phyloP scores from a whole-genome alignment of 2,888 invertebrate genomes.

The Eupithecia subumbrata region DNA sequence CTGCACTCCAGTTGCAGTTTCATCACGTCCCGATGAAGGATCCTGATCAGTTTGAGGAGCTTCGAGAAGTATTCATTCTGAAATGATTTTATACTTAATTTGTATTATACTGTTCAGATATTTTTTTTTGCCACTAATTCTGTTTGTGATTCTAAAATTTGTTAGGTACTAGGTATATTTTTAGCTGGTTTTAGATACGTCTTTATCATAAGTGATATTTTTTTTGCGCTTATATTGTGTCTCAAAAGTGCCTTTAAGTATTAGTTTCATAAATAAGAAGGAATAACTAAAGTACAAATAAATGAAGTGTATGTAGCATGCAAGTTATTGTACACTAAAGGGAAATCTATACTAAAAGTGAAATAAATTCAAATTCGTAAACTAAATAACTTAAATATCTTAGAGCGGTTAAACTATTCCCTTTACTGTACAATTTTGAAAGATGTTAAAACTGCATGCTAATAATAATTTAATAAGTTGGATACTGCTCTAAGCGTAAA shows the following conservation, averaged over 20 bases:
- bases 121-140: too few species aligned
- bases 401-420: constrained; percentile 80
- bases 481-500: constrained; percentile 78
- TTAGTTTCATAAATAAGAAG: not conserved
- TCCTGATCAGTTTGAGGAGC: constrained; percentile 76
- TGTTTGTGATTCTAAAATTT: not conserved
- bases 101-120: too few species aligned
- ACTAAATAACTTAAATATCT: constrained; percentile 51
- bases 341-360: constrained; percentile 61
- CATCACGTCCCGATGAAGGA: constrained; percentile 75
- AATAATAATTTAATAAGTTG: constrained; percentile 48
- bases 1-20: constrained; percentile 68
- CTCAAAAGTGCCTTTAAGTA: not conserved
- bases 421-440: constrained; percentile 78
- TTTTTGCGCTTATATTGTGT: not conserved
- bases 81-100: constrained; percentile 39
- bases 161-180: not conserved
- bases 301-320: constrained; percentile 58
- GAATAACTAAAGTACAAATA: not conserved
- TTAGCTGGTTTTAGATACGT: not conserved
- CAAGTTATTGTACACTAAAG: constrained; percentile 83
- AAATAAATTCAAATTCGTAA: constrained; percentile 38
- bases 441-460: constrained; percentile 70
- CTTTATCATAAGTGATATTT: not conserved
- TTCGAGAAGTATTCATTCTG: constrained; percentile 80